phyloP scores from a whole-genome alignment of 2,888 invertebrate species.

The Mechanitis mazaeus region DNA sequence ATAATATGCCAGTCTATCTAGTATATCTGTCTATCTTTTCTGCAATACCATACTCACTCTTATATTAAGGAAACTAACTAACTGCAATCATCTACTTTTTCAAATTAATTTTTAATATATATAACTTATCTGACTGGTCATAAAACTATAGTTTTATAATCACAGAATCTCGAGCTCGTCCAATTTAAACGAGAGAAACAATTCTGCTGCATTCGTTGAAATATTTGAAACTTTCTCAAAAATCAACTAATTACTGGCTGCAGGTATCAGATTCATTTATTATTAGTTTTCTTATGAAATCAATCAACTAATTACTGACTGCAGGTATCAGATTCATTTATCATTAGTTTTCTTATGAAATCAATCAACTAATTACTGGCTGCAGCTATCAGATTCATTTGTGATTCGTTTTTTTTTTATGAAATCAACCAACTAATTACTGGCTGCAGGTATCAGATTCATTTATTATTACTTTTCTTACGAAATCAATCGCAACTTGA shows the following conservation, averaged over 20 bases:
- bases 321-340: conserved; percentile 22
- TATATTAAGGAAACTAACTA: no score
- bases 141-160: neutral
- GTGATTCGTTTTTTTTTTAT: no score
- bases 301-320: conserved; percentile 28
- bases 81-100: no score
- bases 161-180: neutral
- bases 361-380: conserved; percentile 27
- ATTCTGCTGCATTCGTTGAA: conserved; percentile 6
- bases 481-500: neutral
- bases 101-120: neutral
- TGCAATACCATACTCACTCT: no score
- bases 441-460: conserved; percentile 24
- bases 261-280: conserved; percentile 21
- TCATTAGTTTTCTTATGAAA: no score
- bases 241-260: conserved; percentile 28
- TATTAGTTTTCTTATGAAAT: no score
- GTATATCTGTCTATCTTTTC: no score
- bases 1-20: no score
- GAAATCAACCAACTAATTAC: conserved; percentile 25
- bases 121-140: neutral
- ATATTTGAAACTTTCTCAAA: conserved; percentile 27
- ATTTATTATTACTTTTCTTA: conserved; percentile 18
- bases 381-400: conserved; percentile 23
- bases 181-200: neutral